Base-by-base conservation (phyloP, 2,888 invertebrate species). In the Thumatha senex region DNA sequence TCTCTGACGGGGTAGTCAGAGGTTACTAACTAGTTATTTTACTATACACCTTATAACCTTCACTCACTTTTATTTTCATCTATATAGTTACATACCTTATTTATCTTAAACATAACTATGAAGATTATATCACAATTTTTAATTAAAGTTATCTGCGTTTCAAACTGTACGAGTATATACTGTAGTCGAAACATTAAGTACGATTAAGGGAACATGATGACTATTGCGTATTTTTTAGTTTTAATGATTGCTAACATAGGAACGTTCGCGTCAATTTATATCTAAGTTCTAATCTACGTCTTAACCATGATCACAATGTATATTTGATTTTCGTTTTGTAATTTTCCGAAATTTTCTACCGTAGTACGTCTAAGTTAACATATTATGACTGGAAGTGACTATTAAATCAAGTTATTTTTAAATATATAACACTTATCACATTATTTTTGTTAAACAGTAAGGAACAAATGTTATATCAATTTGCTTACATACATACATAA, bases 341-440 rank as follows among this genome's bases (percentile, higher is more conserved):
- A 70, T 74, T 76, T 72, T 74, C 72, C 77, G 78, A 78, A 74
- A 76, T 74, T 80, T 59, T 69, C 67, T 72, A 72, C 69, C 75
- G 67, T 81, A 81, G 85, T 86, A 86, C 83, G 77, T 81, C 83
- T 86, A 85, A 74, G 77, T 78, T 87, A 85, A 88, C 85, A 86
- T 90, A 91, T 90, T 90, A 90, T 91, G 91, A 91, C 91, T 91
- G 86, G 85, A 89, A 89, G 89, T 90, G 91, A 91, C 91, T 91
- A 91, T 78, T 80, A 84, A 84, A 84, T 78, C 75, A 87, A 85
- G 74, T 82, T 82, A 74, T 62, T 82, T 82, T 82, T 75, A 80
- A 80, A 74, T 78, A 79, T 82, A 74, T 79, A 84, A 81, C 64
- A 67, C 85, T 77, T 89, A 90, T 90, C 90, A 91, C 91, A 89